These are phyloP conservation scores for Mustela lutreola DNA, from an alignment of 2,113 vertebrate genomes.

Conservation along the genomic window DNA sequence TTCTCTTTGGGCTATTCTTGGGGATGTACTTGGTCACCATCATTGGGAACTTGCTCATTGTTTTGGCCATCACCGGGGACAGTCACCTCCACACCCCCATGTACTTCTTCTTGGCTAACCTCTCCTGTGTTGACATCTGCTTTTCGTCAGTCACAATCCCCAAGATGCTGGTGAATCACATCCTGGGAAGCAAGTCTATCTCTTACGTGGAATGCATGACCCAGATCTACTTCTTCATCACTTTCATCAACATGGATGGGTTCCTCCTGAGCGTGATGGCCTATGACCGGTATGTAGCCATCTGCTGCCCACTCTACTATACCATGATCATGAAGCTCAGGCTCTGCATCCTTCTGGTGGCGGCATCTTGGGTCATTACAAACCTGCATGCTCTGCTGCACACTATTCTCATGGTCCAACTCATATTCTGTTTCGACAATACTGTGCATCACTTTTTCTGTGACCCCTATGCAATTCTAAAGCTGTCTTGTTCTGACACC, in stretches of 20 bases:
- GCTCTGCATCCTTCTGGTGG: conserved; percentile 69
- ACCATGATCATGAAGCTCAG: conserved; percentile 59
- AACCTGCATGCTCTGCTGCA: conserved; percentile 73
- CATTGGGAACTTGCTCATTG: conserved; percentile 61
- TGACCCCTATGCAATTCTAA: conserved; percentile 59
- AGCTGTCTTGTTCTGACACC: conserved; percentile 67
- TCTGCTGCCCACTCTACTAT: conserved; percentile 68
- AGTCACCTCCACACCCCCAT: conserved; percentile 68
- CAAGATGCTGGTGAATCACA: conserved; percentile 66
- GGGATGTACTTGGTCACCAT: conserved; percentile 60
- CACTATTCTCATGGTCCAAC: conserved; percentile 60
- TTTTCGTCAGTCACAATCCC: conserved; percentile 69
- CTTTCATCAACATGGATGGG: conserved; percentile 71
- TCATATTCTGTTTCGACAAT: conserved; percentile 64
- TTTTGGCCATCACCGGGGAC: conserved; percentile 64
- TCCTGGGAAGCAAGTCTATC: conserved; percentile 31
- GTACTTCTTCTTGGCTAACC: conserved; percentile 77
- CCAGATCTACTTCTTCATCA: conserved; percentile 79
- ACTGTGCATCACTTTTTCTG: conserved; percentile 71
- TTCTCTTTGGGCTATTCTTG: conserved; percentile 60
- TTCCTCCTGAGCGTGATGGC: conserved; percentile 75
- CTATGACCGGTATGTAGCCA: conserved; percentile 67
- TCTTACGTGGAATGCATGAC: conserved; percentile 64
- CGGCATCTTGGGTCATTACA: conserved; percentile 54
- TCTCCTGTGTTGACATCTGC: conserved; percentile 73